Percentiles rank a stretch among this genome's conserved stretches.
Evolutionary conservation across 2,113 vertebrate species (phyloP).

Genomic region (Tympanuchus pallidicinctus): DNA sequence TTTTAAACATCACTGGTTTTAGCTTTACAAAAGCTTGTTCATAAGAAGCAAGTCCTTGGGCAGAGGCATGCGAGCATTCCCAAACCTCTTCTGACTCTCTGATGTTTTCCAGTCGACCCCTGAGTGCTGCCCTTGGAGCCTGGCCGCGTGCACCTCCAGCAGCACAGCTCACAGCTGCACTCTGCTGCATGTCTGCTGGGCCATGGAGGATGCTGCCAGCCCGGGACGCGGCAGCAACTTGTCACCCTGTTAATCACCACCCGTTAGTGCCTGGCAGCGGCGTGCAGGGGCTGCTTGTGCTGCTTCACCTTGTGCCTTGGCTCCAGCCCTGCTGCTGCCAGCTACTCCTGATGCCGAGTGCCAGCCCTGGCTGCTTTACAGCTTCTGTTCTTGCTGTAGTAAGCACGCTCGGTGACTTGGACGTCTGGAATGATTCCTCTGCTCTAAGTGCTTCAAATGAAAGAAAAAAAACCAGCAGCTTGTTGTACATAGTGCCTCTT

Average conservation of each 20-base stretch:
- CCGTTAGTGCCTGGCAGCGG: neutral
- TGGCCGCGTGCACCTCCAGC: fast-evolving
- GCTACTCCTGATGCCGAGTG: neutral
- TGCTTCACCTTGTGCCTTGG: neutral
- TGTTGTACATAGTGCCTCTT: neutral
- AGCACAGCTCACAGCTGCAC: fast-evolving
- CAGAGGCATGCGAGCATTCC: neutral
- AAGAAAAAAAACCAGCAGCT: neutral
- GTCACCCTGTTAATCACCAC: neutral
- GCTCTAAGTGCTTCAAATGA: neutral
- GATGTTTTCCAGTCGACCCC: fast-evolving
- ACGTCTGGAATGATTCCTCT: conserved; percentile 24
- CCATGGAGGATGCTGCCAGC: neutral
- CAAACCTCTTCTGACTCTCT: neutral
- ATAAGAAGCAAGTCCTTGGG: neutral
- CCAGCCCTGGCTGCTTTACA: conserved; percentile 40
- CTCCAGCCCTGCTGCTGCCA: neutral
- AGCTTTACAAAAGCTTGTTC: neutral
- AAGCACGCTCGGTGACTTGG: neutral
- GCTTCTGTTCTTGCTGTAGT: neutral
- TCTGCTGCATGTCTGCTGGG: neutral
- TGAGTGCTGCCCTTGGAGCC: fast-evolving
- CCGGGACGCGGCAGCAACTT: neutral
- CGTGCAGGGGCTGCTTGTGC: neutral
- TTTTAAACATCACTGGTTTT: neutral